Evolutionary conservation across 2,113 vertebrate species (phyloP).

Genomic region (Riparia riparia): DNA sequence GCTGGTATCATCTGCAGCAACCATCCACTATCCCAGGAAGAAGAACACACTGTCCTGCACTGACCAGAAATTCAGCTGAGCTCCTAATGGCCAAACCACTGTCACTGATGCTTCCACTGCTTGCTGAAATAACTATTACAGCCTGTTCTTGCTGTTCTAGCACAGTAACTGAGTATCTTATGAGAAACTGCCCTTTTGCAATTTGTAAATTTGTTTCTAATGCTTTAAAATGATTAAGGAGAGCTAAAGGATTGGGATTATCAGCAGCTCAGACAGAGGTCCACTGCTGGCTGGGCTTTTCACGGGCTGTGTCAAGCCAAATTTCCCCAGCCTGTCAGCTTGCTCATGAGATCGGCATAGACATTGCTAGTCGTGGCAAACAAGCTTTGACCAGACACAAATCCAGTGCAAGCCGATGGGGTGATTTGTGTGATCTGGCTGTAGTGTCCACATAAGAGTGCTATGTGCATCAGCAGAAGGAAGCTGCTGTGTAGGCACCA

Average conservation of each 20-base stretch:
- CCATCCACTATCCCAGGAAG: background rate
- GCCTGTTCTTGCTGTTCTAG: background rate
- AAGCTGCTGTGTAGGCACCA: background rate
- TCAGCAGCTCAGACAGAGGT: background rate
- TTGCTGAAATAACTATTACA: background rate
- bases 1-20: background rate
- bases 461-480: background rate
- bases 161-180: background rate
- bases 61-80: background rate
- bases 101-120: background rate
- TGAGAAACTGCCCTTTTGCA: background rate
- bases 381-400: background rate
- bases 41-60: background rate
- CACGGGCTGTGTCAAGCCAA: background rate
- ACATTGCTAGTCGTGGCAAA: background rate
- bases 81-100: background rate
- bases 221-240: background rate
- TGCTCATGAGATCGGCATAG: rapidly evolving
- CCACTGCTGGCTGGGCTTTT: background rate
- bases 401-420: background rate
- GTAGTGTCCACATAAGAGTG: background rate
- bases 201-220: background rate
- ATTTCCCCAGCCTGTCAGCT: background rate
- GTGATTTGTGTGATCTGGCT: background rate
- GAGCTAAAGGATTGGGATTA: background rate